These are phyloP conservation scores for Lepidocyrtoides sp. DNA, from an alignment of 2,888 invertebrate genomes.

Conservation along the genomic window DNA sequence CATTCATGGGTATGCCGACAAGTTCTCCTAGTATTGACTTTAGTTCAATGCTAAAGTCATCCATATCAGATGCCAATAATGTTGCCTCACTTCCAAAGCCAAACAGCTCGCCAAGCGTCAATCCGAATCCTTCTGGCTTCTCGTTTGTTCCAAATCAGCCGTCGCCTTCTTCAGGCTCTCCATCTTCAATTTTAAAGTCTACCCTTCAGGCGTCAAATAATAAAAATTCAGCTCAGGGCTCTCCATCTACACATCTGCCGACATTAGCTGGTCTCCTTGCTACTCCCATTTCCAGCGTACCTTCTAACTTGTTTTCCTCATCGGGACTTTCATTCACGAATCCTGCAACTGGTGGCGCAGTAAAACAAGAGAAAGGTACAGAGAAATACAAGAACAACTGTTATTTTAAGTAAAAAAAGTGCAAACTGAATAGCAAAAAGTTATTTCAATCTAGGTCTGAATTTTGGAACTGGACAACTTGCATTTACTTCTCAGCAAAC, in stretches of 20 bases:
- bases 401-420: not conserved
- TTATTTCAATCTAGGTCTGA: not conserved
- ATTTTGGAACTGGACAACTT: slow-evolving; percentile 32
- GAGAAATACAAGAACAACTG: not conserved
- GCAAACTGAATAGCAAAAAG: no score
- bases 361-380: slow-evolving; percentile 1
- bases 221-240: not conserved
- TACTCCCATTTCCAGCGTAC: slow-evolving; percentile 9
- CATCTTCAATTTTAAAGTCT: not conserved
- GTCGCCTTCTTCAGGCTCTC: not conserved
- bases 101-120: not conserved
- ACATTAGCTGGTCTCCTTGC: slow-evolving; percentile 40
- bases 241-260: slow-evolving; percentile 28
- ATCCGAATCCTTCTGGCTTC: not conserved
- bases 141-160: not conserved
- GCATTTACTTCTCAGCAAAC: slow-evolving; percentile 1
- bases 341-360: not conserved
- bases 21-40: not conserved
- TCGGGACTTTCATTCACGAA: not conserved
- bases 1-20: not conserved
- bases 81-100: not conserved
- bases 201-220: not conserved
- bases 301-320: slow-evolving; percentile 9
- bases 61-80: not conserved
- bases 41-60: not conserved